Percentiles rank a stretch among this genome's conserved stretches.
phyloP scores from a whole-genome alignment of 2,797 vertebrate species.

The Peromyscus attwateri region DNA sequence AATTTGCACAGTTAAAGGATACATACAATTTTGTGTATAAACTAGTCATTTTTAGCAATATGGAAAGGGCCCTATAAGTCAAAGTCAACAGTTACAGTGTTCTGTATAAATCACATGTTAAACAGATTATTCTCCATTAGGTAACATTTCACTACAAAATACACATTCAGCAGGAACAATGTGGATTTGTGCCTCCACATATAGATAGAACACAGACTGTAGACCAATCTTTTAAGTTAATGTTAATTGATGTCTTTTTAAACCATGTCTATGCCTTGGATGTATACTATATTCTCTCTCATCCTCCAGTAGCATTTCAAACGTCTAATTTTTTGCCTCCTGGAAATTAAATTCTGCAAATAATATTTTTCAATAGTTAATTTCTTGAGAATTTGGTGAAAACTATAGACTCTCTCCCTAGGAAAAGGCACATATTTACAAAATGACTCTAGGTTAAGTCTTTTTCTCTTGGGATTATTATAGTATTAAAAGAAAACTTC shows the following conservation, averaged over 20 bases:
- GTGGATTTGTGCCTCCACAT: slow-evolving; percentile 1
- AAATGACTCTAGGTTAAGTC: not conserved
- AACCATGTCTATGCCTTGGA: not conserved
- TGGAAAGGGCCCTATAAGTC: not conserved
- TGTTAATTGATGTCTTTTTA: slow-evolving; percentile 13
- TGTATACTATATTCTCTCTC: not conserved
- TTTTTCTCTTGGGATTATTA: not conserved
- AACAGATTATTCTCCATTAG: not conserved
- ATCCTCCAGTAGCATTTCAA: not conserved
- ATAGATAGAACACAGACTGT: not conserved
- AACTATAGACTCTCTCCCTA: not conserved
- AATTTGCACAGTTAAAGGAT: not conserved
- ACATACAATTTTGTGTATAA: not conserved
- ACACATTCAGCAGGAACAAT: not conserved
- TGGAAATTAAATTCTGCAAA: slow-evolving; percentile 12
- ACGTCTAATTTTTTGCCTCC: not conserved
- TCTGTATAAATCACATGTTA: not conserved
- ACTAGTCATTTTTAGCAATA: not conserved
- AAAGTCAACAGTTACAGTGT: not conserved
- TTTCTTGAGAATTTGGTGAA: slow-evolving; percentile 50
- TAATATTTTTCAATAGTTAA: not conserved
- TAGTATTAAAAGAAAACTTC: not conserved
- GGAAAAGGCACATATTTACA: not conserved
- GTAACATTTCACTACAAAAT: not conserved
- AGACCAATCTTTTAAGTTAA: not conserved